phyloP scores from a whole-genome alignment of 2,888 invertebrate genomes.

The Hypolimnas misippus region DNA sequence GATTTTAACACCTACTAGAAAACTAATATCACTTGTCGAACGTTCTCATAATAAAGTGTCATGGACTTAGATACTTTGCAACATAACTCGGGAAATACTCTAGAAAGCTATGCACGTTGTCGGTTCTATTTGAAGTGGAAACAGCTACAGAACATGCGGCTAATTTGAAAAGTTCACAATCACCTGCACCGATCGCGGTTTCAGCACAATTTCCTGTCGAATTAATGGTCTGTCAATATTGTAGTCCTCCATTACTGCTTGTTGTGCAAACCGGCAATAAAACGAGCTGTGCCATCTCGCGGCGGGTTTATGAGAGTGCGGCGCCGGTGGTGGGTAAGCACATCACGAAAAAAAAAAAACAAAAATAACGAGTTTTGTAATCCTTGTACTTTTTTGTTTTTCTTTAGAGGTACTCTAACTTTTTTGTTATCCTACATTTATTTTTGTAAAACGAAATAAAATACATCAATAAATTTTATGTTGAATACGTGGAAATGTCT shows the following conservation, averaged over 20 bases:
- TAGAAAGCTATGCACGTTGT: slow-evolving; percentile 51
- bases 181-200: slow-evolving; percentile 73
- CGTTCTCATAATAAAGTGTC: background rate
- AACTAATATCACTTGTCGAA: background rate
- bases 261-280: slow-evolving; percentile 77
- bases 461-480: no score
- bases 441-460: no score
- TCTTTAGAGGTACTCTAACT: background rate
- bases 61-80: background rate
- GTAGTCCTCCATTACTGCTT: slow-evolving; percentile 77
- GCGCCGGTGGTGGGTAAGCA: slow-evolving; percentile 51
- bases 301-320: slow-evolving; percentile 66
- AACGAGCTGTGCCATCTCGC: slow-evolving; percentile 74
- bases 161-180: slow-evolving; percentile 84
- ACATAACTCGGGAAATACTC: slow-evolving; percentile 42
- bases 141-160: slow-evolving; percentile 72
- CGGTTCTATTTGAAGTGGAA: slow-evolving; percentile 66
- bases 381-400: slow-evolving; percentile 21
- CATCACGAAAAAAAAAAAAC: slow-evolving; percentile 21
- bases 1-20: background rate
- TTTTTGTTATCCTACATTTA: background rate
- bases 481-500: no score
- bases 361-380: slow-evolving; percentile 13
- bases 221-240: slow-evolving; percentile 84
- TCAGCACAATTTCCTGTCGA: slow-evolving; percentile 82